phyloP scores from a whole-genome alignment of 1,140 invertebrate species.

The Papilio xuthus region DNA sequence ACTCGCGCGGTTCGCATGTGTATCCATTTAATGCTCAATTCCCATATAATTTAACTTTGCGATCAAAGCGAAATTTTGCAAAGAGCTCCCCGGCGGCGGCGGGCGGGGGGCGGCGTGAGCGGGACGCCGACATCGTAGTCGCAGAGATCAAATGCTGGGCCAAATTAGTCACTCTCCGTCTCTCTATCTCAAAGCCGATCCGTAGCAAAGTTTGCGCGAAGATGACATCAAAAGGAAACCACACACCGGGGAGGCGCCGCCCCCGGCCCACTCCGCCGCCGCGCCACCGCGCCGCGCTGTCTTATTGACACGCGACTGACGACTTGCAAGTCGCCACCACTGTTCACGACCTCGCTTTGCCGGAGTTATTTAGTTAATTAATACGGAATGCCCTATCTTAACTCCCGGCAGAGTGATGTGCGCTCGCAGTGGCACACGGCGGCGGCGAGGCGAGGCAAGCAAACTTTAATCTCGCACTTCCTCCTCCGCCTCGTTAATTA shows the following conservation, averaged over 20 bases:
- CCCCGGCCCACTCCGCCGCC: constrained; percentile 59
- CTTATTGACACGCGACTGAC: constrained; percentile 80
- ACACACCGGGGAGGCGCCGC: constrained; percentile 78
- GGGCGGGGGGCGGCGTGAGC: constrained; percentile 72
- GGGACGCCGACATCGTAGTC: constrained; percentile 71
- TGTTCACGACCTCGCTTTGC: constrained; percentile 69
- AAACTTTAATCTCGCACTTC: constrained; percentile 72
- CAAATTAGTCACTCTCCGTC: constrained; percentile 82
- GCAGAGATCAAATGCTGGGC: constrained; percentile 80
- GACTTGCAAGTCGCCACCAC: constrained; percentile 71
- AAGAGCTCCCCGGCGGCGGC: constrained; percentile 78
- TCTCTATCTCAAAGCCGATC: constrained; percentile 82
- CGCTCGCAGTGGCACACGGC: constrained; percentile 55
- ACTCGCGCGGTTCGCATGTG: constrained; percentile 68
- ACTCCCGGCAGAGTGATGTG: constrained; percentile 67
- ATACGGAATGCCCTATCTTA: constrained; percentile 79
- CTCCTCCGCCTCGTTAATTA: constrained; percentile 58
- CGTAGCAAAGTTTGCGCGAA: constrained; percentile 82
- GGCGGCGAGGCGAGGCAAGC: constrained; percentile 44
- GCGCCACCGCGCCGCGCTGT: constrained; percentile 74
- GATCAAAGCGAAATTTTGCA: constrained; percentile 81
- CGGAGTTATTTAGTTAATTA: constrained; percentile 81
- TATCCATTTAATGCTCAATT: constrained; percentile 81
- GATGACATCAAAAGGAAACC: constrained; percentile 82
- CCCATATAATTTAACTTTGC: constrained; percentile 82